A percentile compares a stretch with the other conserved stretches of the same genome.
These are phyloP conservation scores for Otocyon megalotis DNA, from an alignment of 2,113 vertebrate genomes.

Conservation along the genomic window DNA sequence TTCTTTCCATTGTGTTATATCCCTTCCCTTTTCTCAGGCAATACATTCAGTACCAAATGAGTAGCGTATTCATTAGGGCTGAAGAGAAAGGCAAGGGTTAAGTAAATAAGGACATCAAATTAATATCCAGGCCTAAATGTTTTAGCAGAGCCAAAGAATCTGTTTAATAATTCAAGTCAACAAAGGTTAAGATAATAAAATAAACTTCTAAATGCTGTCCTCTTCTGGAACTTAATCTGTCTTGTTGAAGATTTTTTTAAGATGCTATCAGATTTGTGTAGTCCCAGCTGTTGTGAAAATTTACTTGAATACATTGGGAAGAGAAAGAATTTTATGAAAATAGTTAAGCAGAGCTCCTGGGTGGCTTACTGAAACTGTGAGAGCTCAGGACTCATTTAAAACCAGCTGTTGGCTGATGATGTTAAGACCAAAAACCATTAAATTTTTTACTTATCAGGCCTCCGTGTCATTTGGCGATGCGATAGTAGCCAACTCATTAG, in stretches of 20 bases:
- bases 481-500: constrained; percentile 79
- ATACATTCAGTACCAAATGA: constrained; percentile 24
- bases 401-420: constrained; percentile 84
- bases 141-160: constrained; percentile 82
- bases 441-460: constrained; percentile 79
- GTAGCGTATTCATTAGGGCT: constrained; percentile 59
- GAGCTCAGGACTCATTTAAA: constrained; percentile 86
- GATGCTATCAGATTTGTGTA: constrained; percentile 83
- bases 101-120: constrained; percentile 78
- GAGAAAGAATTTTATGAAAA: constrained; percentile 82
- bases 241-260: constrained; percentile 81
- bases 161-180: constrained; percentile 85
- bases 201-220: constrained; percentile 81
- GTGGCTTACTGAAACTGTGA: constrained; percentile 82
- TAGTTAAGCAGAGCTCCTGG: constrained; percentile 68
- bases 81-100: constrained; percentile 76
- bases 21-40: constrained; percentile 30
- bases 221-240: constrained; percentile 84
- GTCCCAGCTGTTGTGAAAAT: constrained; percentile 83
- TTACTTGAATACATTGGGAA: constrained; percentile 74
- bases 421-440: constrained; percentile 80
- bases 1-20: constrained; percentile 37
- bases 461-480: constrained; percentile 74
- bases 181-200: constrained; percentile 86
- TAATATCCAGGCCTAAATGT: constrained; percentile 70